These are phyloP conservation scores for Hedya salicella DNA, from an alignment of 2,888 invertebrate genomes.

Conservation along the genomic window DNA sequence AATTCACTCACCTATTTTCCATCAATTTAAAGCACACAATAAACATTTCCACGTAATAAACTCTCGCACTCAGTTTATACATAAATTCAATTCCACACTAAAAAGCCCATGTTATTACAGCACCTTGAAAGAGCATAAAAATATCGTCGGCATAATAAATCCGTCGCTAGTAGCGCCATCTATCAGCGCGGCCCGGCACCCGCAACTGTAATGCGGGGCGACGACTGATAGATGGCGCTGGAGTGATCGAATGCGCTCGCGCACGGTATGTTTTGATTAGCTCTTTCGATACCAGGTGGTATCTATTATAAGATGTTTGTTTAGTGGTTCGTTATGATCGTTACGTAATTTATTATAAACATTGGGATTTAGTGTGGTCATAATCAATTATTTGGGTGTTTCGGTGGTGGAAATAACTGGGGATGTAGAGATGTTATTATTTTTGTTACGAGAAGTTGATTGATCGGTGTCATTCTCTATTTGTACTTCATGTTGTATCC, in stretches of 20 bases:
- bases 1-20: not conserved
- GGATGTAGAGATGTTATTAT: not conserved
- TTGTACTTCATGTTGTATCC: too few species aligned
- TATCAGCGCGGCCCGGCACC: conserved; percentile 66
- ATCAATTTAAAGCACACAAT: not conserved
- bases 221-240: conserved; percentile 78
- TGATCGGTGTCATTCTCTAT: not conserved
- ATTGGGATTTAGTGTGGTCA: conserved; percentile 22
- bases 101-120: conserved; percentile 65
- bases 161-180: conserved; percentile 77
- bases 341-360: conserved; percentile 37
- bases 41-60: conserved; percentile 25
- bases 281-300: conserved; percentile 45
- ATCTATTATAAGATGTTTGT: conserved; percentile 39
- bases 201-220: conserved; percentile 73
- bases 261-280: conserved; percentile 47
- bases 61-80: conserved; percentile 27
- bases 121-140: conserved; percentile 73
- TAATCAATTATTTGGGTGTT: conserved; percentile 20
- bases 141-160: conserved; percentile 69
- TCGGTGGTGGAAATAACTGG: not conserved
- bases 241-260: conserved; percentile 47
- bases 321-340: conserved; percentile 37
- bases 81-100: conserved; percentile 44
- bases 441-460: not conserved